Percentiles rank a stretch among this genome's conserved stretches.
phyloP scores from a whole-genome alignment of 2,113 vertebrate genomes.

The Motacilla alba region DNA sequence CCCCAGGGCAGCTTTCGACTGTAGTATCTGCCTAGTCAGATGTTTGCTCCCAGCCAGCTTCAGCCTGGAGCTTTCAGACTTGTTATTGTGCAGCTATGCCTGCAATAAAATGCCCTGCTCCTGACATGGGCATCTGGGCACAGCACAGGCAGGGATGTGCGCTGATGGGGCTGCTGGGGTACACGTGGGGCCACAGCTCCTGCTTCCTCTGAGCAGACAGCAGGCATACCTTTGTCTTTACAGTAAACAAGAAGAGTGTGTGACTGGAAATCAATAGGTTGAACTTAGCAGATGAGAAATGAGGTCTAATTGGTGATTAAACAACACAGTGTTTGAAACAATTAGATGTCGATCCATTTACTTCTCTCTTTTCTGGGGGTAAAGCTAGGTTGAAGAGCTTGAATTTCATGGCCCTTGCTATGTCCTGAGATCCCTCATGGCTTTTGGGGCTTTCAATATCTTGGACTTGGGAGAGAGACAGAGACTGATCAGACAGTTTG shows the following conservation, averaged over 20 bases:
- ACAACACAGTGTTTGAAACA: not conserved
- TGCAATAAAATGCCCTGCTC: not conserved
- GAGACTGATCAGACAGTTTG: not conserved
- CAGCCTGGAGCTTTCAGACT: not conserved
- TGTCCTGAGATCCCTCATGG: not conserved
- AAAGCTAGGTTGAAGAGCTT: not conserved
- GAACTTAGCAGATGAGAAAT: slow-evolving; percentile 35
- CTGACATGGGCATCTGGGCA: not conserved
- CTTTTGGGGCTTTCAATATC: not conserved
- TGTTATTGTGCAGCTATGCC: not conserved
- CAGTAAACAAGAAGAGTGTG: not conserved
- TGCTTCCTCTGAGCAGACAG: not conserved
- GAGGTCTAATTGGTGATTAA: slow-evolving; percentile 43
- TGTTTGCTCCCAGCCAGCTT: not conserved
- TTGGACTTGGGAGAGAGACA: not conserved
- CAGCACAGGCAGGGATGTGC: accelerated
- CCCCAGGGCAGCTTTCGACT: not conserved
- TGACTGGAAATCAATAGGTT: slow-evolving; percentile 17
- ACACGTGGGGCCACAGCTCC: not conserved
- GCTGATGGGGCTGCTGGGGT: not conserved
- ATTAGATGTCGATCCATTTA: not conserved
- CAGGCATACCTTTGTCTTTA: not conserved
- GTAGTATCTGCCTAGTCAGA: slow-evolving; percentile 16
- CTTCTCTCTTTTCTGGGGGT: not conserved
- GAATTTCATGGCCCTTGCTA: not conserved